Evolutionary conservation across 1,140 invertebrate species (phyloP).

Genomic region (Drosophila pectinifera): DNA sequence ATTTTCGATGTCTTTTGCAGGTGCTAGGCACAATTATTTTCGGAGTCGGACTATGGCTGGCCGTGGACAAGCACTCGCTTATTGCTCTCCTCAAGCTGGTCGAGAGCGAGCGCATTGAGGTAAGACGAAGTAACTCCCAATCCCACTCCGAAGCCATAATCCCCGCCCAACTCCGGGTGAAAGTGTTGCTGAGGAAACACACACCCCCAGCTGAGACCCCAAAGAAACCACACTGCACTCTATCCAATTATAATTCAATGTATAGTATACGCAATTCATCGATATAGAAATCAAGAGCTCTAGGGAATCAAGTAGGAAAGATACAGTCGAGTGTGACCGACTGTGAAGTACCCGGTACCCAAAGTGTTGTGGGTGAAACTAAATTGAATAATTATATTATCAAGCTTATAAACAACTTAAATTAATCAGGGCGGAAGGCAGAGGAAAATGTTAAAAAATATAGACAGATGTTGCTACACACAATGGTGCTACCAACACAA

Average conservation of each 20-base stretch:
- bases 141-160: neutral
- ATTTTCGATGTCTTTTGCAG: conserved; percentile 85
- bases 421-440: too few species aligned
- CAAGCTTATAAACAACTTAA: too few species aligned
- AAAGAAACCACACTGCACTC: conserved; percentile 14
- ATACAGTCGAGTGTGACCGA: too few species aligned
- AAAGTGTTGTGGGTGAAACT: too few species aligned
- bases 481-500: too few species aligned
- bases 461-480: too few species aligned
- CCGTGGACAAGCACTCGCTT: conserved; percentile 89
- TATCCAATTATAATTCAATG: conserved; percentile 49
- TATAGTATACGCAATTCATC: conserved; percentile 43
- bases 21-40: conserved; percentile 90
- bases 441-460: too few species aligned
- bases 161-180: conserved; percentile 31
- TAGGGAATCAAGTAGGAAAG: too few species aligned
- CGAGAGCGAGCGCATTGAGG: conserved; percentile 87
- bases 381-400: too few species aligned
- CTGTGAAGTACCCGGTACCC: too few species aligned
- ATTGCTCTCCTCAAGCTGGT: conserved; percentile 87
- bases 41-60: conserved; percentile 91
- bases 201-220: conserved; percentile 34
- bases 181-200: conserved; percentile 37
- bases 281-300: conserved; percentile 14
- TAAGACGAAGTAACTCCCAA: conserved; percentile 85